phyloP scores from a whole-genome alignment of 2,113 vertebrate species.

The human (Homo sapiens) region DNA sequence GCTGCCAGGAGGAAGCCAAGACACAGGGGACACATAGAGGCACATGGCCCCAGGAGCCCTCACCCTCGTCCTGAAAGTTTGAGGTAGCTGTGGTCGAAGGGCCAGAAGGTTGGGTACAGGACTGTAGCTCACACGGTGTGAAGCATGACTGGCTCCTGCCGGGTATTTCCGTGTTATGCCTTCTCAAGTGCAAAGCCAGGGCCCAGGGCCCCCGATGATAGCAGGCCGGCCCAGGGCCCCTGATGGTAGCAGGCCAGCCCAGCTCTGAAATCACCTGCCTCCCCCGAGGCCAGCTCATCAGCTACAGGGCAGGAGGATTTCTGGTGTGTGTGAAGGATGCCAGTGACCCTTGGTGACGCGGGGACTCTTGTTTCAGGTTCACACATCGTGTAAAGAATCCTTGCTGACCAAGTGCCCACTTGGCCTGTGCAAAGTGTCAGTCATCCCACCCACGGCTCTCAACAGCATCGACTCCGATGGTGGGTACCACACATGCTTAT shows the following conservation, averaged over 20 bases:
- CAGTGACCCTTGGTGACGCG: fast-evolving
- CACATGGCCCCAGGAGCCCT: not conserved
- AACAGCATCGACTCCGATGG: slow-evolving; percentile 99
- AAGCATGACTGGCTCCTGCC: not conserved
- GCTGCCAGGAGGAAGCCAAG: not conserved
- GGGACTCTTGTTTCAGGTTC: slow-evolving; percentile 86
- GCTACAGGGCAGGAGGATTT: not conserved
- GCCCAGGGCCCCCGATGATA: not conserved
- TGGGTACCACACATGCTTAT: slow-evolving; percentile 76
- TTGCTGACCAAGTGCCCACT: slow-evolving; percentile 94
- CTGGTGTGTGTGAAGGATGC: not conserved
- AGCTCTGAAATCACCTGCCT: fast-evolving
- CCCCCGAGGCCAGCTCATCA: fast-evolving
- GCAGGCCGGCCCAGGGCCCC: not conserved
- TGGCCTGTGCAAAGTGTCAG: slow-evolving; percentile 97
- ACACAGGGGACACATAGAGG: not conserved
- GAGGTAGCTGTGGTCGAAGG: not conserved
- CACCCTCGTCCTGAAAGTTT: not conserved
- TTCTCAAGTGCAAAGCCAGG: not conserved
- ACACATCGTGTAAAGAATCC: slow-evolving; percentile 93
- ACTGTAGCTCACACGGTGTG: too few relatives aligned
- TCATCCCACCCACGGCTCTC: slow-evolving; percentile 97
- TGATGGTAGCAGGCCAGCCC: not conserved
- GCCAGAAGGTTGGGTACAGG: too few relatives aligned
- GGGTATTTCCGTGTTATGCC: not conserved